Evolutionary conservation across 92 coral and sea anemone species (phyloP).

Genomic region (Paragorgia papillata): DNA sequence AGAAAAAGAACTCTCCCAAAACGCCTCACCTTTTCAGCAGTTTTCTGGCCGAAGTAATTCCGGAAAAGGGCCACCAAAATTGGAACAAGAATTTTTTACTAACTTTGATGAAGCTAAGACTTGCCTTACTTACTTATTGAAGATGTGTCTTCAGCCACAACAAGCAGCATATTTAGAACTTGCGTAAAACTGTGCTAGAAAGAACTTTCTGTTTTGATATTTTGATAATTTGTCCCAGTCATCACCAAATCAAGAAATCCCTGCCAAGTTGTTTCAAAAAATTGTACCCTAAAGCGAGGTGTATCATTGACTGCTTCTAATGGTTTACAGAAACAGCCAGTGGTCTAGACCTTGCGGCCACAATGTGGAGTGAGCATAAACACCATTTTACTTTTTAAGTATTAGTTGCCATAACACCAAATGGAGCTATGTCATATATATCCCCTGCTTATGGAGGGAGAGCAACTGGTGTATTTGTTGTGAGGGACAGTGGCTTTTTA

Average conservation of each 20-base stretch:
- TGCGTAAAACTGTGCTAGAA: constrained; percentile 61
- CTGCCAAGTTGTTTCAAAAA: constrained; percentile 46
- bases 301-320: constrained; percentile 61
- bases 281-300: constrained; percentile 56
- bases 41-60: not conserved
- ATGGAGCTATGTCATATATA: constrained; percentile 41
- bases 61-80: constrained; percentile 41
- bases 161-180: constrained; percentile 54
- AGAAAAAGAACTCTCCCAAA: constrained; percentile 44
- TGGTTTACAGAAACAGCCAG: too few relatives aligned
- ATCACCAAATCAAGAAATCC: constrained; percentile 53
- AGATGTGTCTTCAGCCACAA: constrained; percentile 54
- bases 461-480: too few relatives aligned
- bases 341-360: too few relatives aligned
- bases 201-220: constrained; percentile 67
- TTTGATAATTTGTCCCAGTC: constrained; percentile 57
- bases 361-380: too few relatives aligned
- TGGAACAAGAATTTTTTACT: constrained; percentile 45
- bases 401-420: constrained; percentile 43
- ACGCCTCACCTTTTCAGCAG: constrained; percentile 29
- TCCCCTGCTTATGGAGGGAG: constrained; percentile 43
- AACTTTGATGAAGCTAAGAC: constrained; percentile 59
- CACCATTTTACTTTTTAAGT: constrained; percentile 57
- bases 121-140: constrained; percentile 48
- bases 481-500: not conserved